A percentile compares a stretch with the other conserved stretches of the same genome.
These are phyloP conservation scores for Rhea pennata DNA, from an alignment of 2,113 vertebrate species.

Conservation along the genomic window DNA sequence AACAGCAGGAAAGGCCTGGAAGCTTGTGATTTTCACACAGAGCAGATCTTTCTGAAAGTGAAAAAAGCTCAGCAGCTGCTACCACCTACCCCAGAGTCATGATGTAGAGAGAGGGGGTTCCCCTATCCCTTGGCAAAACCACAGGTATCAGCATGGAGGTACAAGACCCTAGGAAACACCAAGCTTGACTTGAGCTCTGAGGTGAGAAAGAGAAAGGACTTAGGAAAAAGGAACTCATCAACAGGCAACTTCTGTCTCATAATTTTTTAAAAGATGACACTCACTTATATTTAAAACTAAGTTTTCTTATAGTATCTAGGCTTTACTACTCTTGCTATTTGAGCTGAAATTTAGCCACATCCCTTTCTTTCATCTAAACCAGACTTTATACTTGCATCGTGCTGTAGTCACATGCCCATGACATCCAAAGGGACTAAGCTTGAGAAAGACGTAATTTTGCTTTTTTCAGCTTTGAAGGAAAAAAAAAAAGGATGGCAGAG, in stretches of 20 bases:
- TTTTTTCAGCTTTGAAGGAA: not conserved
- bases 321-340: not conserved
- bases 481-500: not conserved
- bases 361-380: not conserved
- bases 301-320: not conserved
- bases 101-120: not conserved
- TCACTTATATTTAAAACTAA: not conserved
- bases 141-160: not conserved
- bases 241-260: rapidly evolving
- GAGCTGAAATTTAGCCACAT: not conserved
- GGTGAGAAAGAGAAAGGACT: not conserved
- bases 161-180: not conserved
- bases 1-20: not conserved
- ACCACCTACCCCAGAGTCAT: not conserved
- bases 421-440: not conserved
- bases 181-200: not conserved
- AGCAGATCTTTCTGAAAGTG: not conserved
- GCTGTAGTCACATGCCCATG: not conserved
- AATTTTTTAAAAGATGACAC: not conserved
- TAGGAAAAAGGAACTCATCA: not conserved
- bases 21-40: not conserved
- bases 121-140: not conserved
- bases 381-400: not conserved
- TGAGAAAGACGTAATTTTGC: not conserved
- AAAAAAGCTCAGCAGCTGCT: not conserved